Evolutionary conservation across 1,140 invertebrate species (phyloP), one percentile per base, ranked within the genome.

Genomic region (Homalodisca vitripennis): DNA sequence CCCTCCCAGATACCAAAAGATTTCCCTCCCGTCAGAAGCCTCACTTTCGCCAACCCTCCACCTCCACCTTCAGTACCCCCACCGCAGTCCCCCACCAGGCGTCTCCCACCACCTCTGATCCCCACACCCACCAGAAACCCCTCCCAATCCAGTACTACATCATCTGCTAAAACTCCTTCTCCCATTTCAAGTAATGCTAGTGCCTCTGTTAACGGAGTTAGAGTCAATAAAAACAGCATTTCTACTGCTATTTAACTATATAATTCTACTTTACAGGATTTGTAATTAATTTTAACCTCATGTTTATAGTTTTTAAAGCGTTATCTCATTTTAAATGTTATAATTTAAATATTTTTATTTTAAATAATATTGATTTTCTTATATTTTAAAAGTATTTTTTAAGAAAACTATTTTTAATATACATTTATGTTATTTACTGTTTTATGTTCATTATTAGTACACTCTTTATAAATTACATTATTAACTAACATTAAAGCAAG

Each of bases 221-320:
- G 62, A 20, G 34, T 41, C 32, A 46, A 46, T 27, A 66, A 66
- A 66, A 64, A n/a, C 10, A 64, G 34, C 27, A 31, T 20, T 32
- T 20, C 62, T 64, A 64, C 30, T 64, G 62, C 34, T 22, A 64
- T 64, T 64, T 34, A 64, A 10, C 10, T 12, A n/a, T 12, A 55
- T n/a, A 55, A n/a, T 24, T 55, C 24, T 55, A 6, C 10, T 12
- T 24, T 12, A 55, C 51, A 55, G 10, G 6, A 12, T 6, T 55
- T n/a, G 3, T n/a, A 55, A 55, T n/a, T 41, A 10, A 10, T 41
- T 41, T 10, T 41, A n/a, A 41, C 6, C 34, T 41, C 6, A 41
- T 41, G 34, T 53, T 6, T 53, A n/a, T 22, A 53, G 22, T 53
- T 24, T 53, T 24, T 53, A 53, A n/a, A n/a, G n/a, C n/a, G n/a